Evolutionary conservation across 2,888 invertebrate genomes (phyloP).

Genomic region (Trichogramma dendrolimi): DNA sequence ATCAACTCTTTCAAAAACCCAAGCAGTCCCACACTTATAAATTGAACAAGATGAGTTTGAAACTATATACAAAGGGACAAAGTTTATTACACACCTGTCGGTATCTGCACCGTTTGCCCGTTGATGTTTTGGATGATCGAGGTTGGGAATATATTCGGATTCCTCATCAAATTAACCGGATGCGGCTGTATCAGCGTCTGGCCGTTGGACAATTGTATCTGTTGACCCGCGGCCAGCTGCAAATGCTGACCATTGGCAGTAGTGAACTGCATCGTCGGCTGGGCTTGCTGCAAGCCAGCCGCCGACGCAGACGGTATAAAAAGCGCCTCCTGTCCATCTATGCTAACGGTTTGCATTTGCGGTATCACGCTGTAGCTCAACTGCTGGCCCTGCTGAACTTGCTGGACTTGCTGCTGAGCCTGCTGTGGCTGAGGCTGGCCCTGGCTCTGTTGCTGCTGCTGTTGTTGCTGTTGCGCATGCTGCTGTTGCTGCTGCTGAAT

Average conservation of each 20-base stretch:
- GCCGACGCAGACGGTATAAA: constrained; percentile 76
- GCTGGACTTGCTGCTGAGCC: constrained; percentile 52
- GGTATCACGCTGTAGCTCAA: constrained; percentile 59
- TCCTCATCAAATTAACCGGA: constrained; percentile 61
- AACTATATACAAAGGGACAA: too few species aligned
- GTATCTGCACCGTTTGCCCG: constrained; percentile 66
- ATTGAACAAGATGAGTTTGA: too few species aligned
- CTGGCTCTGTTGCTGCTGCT: constrained; percentile 54
- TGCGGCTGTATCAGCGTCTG: constrained; percentile 54
- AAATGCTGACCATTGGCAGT: constrained; percentile 48
- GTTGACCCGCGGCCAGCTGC: constrained; percentile 47
- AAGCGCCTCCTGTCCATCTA: constrained; percentile 88
- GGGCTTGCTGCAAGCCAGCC: constrained; percentile 51
- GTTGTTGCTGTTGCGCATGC: constrained; percentile 47
- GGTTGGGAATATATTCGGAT: constrained; percentile 64
- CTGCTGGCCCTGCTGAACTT: constrained; percentile 56
- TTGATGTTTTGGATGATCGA: constrained; percentile 69
- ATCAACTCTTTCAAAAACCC: too few species aligned
- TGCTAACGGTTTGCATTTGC: constrained; percentile 85
- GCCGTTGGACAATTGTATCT: constrained; percentile 52
- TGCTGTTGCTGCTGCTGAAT: constrained; percentile 44
- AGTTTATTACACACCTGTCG: constrained; percentile 53
- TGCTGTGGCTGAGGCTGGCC: constrained; percentile 46
- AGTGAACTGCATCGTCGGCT: constrained; percentile 49
- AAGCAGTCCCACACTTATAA: too few species aligned